A percentile compares a stretch with the other conserved stretches of the same genome.
phyloP scores from a whole-genome alignment of 1,140 invertebrate genomes.

The Neodiprion lecontei region DNA sequence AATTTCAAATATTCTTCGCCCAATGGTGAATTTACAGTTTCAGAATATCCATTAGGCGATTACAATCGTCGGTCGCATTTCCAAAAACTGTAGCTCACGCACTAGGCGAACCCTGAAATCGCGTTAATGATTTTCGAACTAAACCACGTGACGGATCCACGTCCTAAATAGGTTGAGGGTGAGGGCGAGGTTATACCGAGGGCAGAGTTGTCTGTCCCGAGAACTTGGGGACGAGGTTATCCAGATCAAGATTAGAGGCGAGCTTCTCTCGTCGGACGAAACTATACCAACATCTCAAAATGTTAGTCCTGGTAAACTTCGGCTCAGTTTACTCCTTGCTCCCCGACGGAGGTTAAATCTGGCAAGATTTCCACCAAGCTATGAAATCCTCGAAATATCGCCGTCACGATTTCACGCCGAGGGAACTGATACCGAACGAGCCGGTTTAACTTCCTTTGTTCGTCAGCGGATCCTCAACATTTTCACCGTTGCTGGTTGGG shows the following conservation, averaged over 20 bases:
- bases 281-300: neutral
- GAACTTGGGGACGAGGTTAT: neutral
- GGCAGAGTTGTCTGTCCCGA: too few relatives aligned
- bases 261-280: neutral
- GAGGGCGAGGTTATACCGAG: too few relatives aligned
- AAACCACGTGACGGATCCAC: too few relatives aligned
- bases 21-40: too few relatives aligned
- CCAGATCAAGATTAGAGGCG: neutral
- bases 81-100: too few relatives aligned
- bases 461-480: neutral
- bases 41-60: too few relatives aligned
- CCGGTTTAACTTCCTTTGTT: neutral
- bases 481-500: neutral
- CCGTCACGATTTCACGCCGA: neutral
- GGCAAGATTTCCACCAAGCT: neutral
- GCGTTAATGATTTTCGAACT: too few relatives aligned
- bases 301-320: neutral
- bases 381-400: slow-evolving; percentile 1
- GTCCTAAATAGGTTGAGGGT: too few relatives aligned
- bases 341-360: neutral
- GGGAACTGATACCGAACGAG: neutral
- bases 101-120: too few relatives aligned
- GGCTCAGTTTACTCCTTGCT: neutral
- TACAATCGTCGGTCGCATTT: too few relatives aligned
- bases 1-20: too few relatives aligned